These are phyloP conservation scores for Drosophila borborema DNA, from an alignment of 2,888 invertebrate genomes.

Conservation along the genomic window DNA sequence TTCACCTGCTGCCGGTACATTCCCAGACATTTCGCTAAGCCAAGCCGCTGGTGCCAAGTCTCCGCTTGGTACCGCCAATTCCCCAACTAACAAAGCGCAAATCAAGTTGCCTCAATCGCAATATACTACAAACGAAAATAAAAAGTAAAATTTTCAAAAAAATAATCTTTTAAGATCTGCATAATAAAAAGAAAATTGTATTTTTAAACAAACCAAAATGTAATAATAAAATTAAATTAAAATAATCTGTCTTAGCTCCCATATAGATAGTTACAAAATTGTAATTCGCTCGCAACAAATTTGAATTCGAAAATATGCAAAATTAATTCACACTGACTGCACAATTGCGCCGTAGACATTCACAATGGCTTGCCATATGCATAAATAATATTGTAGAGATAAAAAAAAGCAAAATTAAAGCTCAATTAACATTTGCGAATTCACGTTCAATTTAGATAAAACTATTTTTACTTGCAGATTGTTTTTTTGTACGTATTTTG, in stretches of 20 bases:
- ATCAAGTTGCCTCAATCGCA: slow-evolving; percentile 43
- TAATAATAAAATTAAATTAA: background rate
- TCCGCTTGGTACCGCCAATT: slow-evolving; percentile 65
- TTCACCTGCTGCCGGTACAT: slow-evolving; percentile 58
- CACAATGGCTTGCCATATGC: slow-evolving; percentile 21
- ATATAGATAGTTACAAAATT: slow-evolving; percentile 4
- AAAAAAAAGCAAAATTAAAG: slow-evolving; percentile 5
- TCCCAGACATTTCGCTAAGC: slow-evolving; percentile 64
- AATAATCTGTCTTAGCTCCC: background rate
- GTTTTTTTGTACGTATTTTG: background rate
- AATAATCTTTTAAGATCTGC: slow-evolving; percentile 22
- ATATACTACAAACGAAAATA: background rate
- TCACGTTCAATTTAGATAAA: slow-evolving; percentile 29
- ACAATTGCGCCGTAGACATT: slow-evolving; percentile 42
- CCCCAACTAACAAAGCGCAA: slow-evolving; percentile 23
- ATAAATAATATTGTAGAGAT: slow-evolving; percentile 10
- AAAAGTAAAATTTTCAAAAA: slow-evolving; percentile 4
- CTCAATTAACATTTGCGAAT: slow-evolving; percentile 18
- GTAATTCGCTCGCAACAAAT: slow-evolving; percentile 10
- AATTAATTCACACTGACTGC: slow-evolving; percentile 21
- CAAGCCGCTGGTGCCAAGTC: slow-evolving; percentile 64
- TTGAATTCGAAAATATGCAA: slow-evolving; percentile 21
- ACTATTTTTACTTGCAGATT: slow-evolving; percentile 1
- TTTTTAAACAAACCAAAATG: slow-evolving; percentile 1
- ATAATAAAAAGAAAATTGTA: slow-evolving; percentile 17